Evolutionary conservation across 2,888 invertebrate genomes (phyloP).

Genomic region (Carterocephalus palaemon): DNA sequence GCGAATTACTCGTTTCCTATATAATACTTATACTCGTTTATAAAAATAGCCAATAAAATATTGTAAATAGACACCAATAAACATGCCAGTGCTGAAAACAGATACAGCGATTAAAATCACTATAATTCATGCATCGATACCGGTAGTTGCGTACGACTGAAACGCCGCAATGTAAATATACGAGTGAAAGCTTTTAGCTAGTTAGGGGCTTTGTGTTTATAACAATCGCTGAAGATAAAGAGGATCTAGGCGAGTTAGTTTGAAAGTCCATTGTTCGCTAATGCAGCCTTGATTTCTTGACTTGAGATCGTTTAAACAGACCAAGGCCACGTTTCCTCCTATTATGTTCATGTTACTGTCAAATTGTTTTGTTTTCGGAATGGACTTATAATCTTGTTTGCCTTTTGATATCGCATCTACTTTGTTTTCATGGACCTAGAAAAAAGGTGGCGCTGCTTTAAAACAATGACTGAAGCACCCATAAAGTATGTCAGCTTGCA

Average conservation of each 20-base stretch:
- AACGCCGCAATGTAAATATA: constrained; percentile 24
- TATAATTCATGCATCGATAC: constrained; percentile 23
- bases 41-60: too few species aligned
- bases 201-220: constrained; percentile 52
- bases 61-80: constrained; percentile 23
- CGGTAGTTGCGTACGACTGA: constrained; percentile 18
- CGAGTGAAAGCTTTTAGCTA: constrained; percentile 57
- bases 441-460: neutral
- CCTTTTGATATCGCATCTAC: too few species aligned
- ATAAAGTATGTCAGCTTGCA: too few species aligned
- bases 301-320: constrained; percentile 49
- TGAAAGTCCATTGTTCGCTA: constrained; percentile 60
- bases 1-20: too few species aligned
- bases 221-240: constrained; percentile 64
- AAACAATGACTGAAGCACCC: too few species aligned
- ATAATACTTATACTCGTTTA: too few species aligned
- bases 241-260: constrained; percentile 56
- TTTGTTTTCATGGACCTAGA: too few species aligned
- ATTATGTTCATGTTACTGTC: constrained; percentile 21
- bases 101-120: constrained; percentile 21
- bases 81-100: constrained; percentile 17
- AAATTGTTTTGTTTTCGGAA: constrained; percentile 18
- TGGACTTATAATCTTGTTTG: constrained; percentile 9
- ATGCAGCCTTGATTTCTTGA: constrained; percentile 55
- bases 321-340: constrained; percentile 10